Conservation (phyloP, 2,888 invertebrate species). For the Brachylomia viminalis region DNA sequence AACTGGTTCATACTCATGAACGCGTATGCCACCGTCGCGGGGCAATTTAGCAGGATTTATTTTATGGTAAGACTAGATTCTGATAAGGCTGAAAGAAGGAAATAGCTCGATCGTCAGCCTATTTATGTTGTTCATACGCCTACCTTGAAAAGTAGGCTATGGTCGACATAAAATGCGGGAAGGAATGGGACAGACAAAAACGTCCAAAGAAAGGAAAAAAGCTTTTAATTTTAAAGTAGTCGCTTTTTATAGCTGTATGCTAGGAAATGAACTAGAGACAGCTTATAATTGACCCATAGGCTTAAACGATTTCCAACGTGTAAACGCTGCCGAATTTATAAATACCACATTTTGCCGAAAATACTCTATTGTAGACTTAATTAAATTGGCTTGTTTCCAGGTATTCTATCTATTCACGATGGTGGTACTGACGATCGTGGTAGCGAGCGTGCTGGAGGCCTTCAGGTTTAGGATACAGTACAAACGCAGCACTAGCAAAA, state of each 20-base stretch:
- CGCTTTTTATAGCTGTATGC: no score
- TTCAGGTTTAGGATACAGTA: conserved; percentile 97
- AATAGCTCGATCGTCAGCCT: not conserved
- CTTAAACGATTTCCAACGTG: not conserved
- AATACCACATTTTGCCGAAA: not conserved
- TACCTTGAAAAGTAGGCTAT: not conserved
- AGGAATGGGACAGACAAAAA: not conserved
- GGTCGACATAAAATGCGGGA: not conserved
- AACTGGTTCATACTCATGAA: conserved; percentile 98
- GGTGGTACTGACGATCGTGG: conserved; percentile 97
- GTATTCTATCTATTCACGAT: conserved; percentile 96
- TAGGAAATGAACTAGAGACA: no score
- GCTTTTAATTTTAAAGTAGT: not conserved
- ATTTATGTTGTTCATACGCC: not conserved
- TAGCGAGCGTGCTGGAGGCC: conserved; percentile 96
- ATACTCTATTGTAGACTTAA: not conserved
- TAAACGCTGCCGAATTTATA: not conserved
- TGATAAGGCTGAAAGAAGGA: not conserved
- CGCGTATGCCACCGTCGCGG: conserved; percentile 93
- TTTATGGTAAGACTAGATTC: conserved; percentile 92
- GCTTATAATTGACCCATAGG: not conserved
- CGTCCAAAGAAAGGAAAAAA: not conserved
- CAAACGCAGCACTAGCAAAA: conserved; percentile 94
- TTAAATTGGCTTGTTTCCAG: conserved; percentile 68
- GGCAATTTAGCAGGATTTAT: conserved; percentile 94